phyloP scores from a whole-genome alignment of 2,797 vertebrate genomes.

The Esox lucius region DNA sequence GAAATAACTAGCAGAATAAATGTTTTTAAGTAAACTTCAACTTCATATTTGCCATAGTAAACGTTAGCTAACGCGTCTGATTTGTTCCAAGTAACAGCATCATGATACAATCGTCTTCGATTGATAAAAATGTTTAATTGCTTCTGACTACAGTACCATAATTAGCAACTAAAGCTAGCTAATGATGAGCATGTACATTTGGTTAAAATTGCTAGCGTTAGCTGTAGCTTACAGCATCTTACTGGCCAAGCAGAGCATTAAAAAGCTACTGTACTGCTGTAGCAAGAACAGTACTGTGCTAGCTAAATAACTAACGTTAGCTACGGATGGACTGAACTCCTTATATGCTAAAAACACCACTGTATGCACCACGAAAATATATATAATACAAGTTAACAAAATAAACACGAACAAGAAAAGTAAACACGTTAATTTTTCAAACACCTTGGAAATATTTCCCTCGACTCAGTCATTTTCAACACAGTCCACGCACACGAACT shows the following conservation, averaged over 20 bases:
- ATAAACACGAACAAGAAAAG: neutral
- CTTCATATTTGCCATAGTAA: neutral
- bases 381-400: neutral
- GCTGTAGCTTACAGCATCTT: neutral
- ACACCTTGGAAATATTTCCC: slow-evolving; percentile 15
- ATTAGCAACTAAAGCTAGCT: neutral
- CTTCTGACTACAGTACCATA: neutral
- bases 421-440: neutral
- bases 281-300: neutral
- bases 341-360: neutral
- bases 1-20: neutral
- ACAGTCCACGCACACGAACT: slow-evolving; percentile 34
- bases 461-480: slow-evolving; percentile 23
- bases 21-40: neutral
- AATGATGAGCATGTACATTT: neutral
- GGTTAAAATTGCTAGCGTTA: neutral
- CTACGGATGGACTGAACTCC: neutral
- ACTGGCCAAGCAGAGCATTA: neutral
- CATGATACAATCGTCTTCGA: neutral
- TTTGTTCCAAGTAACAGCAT: slow-evolving; percentile 7
- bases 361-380: neutral
- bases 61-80: neutral
- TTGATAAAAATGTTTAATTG: slow-evolving; percentile 3
- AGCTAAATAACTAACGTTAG: neutral
- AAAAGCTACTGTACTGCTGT: neutral